Conservation (phyloP, 2,113 vertebrate genomes). For the Smithornis capensis region DNA sequence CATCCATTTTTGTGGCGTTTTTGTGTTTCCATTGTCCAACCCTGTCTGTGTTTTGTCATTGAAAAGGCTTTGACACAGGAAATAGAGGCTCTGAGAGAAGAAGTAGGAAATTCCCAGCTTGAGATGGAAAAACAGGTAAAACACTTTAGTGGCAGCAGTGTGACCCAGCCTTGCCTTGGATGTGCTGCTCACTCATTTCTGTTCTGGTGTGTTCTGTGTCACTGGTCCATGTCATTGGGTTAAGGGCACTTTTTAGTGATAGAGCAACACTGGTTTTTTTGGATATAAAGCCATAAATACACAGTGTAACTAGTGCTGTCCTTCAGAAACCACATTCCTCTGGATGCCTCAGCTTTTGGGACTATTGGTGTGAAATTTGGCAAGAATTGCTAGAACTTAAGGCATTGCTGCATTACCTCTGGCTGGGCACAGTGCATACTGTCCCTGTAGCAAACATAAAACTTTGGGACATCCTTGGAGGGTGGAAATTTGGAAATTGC, state of each 20-base stretch:
- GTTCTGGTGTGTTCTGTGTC: neutral
- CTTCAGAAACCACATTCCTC: neutral
- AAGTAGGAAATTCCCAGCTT: conserved; percentile 85
- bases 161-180: conserved; percentile 62
- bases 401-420: neutral
- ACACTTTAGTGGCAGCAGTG: conserved; percentile 60
- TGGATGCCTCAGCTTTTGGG: neutral
- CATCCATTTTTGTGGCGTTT: conserved; percentile 42
- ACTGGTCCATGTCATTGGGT: neutral
- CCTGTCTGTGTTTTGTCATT: conserved; percentile 80
- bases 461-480: neutral
- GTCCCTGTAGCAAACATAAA: neutral
- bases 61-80: conserved; percentile 89
- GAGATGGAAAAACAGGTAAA: conserved; percentile 86
- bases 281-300: neutral
- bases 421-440: neutral
- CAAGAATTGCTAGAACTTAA: neutral
- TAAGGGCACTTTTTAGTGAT: neutral
- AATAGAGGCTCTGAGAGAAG: conserved; percentile 85
- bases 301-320: neutral
- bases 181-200: conserved; percentile 39
- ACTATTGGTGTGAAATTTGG: neutral
- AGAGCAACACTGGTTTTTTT: neutral
- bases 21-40: conserved; percentile 80
- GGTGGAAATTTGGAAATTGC: neutral